A percentile compares a stretch with the other conserved stretches of the same genome.
Conservation (phyloP, 1,140 invertebrate species). For the Zelostemma sp. region DNA sequence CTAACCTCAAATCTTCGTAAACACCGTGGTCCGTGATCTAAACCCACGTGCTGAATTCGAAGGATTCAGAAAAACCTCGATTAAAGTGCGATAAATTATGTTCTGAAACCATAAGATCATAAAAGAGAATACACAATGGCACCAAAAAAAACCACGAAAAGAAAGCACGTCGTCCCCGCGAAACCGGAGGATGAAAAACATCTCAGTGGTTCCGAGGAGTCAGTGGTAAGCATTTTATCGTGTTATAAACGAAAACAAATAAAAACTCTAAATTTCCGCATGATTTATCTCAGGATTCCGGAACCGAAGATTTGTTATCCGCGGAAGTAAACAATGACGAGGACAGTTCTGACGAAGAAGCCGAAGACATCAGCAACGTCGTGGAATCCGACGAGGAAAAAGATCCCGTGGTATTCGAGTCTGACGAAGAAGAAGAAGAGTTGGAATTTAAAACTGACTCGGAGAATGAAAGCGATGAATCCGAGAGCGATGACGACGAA, state of each 20-base stretch:
- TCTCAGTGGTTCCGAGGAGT: background rate
- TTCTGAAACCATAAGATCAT: too few species aligned
- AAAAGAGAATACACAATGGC: too few species aligned
- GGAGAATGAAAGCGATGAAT: slow-evolving; percentile 40
- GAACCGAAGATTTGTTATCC: slow-evolving; percentile 53
- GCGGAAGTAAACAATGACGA: slow-evolving; percentile 63
- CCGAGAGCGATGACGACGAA: slow-evolving; percentile 10
- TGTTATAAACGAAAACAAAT: too few species aligned
- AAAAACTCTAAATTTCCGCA: too few species aligned
- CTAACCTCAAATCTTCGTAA: too few species aligned
- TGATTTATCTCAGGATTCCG: too few species aligned
- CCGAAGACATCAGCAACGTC: slow-evolving; percentile 59
- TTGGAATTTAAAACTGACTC: slow-evolving; percentile 58
- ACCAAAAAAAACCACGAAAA: too few species aligned
- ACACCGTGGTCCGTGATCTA: too few species aligned
- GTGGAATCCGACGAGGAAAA: slow-evolving; percentile 70
- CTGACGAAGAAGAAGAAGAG: slow-evolving; percentile 69
- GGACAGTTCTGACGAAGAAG: slow-evolving; percentile 72
- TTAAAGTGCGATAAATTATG: too few species aligned
- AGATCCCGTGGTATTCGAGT: slow-evolving; percentile 56
- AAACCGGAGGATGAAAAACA: background rate
- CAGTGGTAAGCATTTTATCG: slow-evolving; percentile 7
- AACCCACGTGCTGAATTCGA: too few species aligned
- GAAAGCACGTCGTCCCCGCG: background rate
- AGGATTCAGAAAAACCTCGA: too few species aligned